Base-by-base conservation (phyloP, 2,888 invertebrate species). In the Sinodicranocentrus sp. region DNA sequence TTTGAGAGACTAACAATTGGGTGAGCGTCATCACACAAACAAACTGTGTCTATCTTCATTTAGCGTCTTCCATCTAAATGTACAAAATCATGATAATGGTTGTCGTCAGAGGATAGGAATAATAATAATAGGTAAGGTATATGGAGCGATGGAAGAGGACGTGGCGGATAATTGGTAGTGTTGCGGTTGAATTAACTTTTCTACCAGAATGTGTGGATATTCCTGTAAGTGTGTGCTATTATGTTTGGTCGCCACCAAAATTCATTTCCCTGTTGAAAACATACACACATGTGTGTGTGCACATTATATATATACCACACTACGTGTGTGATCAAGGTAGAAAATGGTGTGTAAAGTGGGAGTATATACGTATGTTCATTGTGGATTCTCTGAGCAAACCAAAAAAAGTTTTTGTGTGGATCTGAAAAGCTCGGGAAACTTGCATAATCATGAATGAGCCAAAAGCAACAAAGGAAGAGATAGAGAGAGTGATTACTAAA, bases 391-490 rank as follows among this genome's bases (percentile, higher is more conserved):
- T 48, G 6, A 2, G 48, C 2, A 48, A 15, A 48, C 15, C 48
- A 48, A 48, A 48, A 48, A 48, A n/a, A 48, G 10, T 33, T 33
- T 33, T 33, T 10, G 5, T 33, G 5, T 33, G 33, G n/a, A n/a
- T 8, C 8, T 13, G 6, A 39, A 39, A 39, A 13, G 39, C 39
- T 39, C 39, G 39, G 39, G 13, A 39, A 52, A 13, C 52, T 52
- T 52, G 23, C 52, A 52, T 52, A 48, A 52, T 70, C 54, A 70
- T 70, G 52, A 70, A 70, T 70, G 70, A 28, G 44, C n/a, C n/a
- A 52, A 28, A 28, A 8, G 70, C 15, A 61, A 28, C 61, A 33
- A 19, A 65, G 43, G 10, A 61, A 65, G 65, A 17, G 13, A 13
- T 39, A 2, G 21, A 23, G n/a, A n/a, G 23, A n/a, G 25, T 54